Percentiles rank a stretch among this genome's conserved stretches.
Evolutionary conservation across 2,888 invertebrate species (phyloP).

Genomic region (Aphidius colemani): DNA sequence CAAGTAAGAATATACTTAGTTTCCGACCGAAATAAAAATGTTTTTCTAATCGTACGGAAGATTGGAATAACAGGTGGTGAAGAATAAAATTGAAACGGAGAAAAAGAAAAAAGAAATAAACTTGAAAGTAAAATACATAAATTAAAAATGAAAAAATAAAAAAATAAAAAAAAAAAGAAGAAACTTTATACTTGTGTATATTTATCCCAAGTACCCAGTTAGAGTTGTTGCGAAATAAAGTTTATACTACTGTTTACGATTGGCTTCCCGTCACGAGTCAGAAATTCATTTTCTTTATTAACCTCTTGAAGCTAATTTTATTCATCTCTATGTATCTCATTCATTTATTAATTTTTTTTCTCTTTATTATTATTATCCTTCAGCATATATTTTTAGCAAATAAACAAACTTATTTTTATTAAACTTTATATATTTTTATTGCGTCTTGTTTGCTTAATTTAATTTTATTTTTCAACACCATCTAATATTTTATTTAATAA

Average conservation of each 20-base stretch:
- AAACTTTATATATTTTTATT: too few species aligned
- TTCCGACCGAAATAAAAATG: too few species aligned
- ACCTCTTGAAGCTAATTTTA: conserved; percentile 4
- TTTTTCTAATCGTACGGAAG: too few species aligned
- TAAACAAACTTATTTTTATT: too few species aligned
- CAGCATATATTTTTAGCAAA: too few species aligned
- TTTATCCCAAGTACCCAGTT: conserved; percentile 6
- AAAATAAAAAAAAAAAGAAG: neutral
- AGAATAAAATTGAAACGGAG: too few species aligned
- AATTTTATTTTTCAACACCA: too few species aligned
- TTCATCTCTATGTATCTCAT: neutral
- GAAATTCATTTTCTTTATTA: conserved; percentile 19
- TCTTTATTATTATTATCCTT: too few species aligned
- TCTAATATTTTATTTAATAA: too few species aligned
- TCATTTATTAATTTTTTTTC: neutral
- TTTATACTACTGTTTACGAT: conserved; percentile 22
- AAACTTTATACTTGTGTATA: conserved; percentile 2
- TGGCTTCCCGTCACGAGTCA: conserved; percentile 12
- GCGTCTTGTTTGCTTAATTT: too few species aligned
- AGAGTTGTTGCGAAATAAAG: conserved; percentile 17
- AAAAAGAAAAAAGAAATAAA: neutral
- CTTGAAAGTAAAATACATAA: neutral
- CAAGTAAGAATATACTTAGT: too few species aligned
- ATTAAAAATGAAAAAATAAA: neutral
- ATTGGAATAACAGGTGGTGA: too few species aligned